Evolutionary conservation across 2,888 invertebrate species (phyloP).

Genomic region (Acholoe squamosa): DNA sequence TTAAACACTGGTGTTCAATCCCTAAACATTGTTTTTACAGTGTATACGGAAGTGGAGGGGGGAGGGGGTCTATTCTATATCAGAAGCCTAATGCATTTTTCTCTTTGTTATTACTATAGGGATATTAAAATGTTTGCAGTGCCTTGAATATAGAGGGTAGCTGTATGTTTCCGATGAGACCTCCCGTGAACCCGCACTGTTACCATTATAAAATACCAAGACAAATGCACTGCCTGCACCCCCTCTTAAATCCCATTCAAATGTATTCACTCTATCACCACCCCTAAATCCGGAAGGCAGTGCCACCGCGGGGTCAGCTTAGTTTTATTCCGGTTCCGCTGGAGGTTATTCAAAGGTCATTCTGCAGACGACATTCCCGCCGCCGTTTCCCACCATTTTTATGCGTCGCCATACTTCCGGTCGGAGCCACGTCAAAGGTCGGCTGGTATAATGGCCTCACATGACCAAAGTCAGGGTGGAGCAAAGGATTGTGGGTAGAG

Average conservation of each 20-base stretch:
- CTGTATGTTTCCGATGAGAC: too few relatives aligned
- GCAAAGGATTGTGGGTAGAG: neutral
- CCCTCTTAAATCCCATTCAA: neutral
- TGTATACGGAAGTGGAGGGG: too few relatives aligned
- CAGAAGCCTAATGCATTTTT: too few relatives aligned
- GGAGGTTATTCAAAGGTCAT: neutral
- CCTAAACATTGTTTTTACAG: too few relatives aligned
- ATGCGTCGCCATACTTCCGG: slow-evolving; percentile 32
- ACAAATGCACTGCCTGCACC: neutral
- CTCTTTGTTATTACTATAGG: too few relatives aligned
- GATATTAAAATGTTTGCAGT: too few relatives aligned
- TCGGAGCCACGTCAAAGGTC: neutral
- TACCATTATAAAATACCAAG: too few relatives aligned
- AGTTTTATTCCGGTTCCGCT: slow-evolving; percentile 13
- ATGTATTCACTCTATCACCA: neutral
- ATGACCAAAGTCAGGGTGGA: neutral
- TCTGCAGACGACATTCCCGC: neutral
- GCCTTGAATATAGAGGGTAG: too few relatives aligned
- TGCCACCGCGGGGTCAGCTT: slow-evolving; percentile 1
- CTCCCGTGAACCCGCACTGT: too few relatives aligned
- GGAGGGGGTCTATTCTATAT: too few relatives aligned
- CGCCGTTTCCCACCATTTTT: slow-evolving; percentile 34
- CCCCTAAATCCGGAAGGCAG: neutral
- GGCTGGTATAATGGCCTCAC: slow-evolving; percentile 4
- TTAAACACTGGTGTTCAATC: too few relatives aligned